Base-by-base conservation (phyloP, 2,113 vertebrate species). In the Mesitornis unicolor region DNA sequence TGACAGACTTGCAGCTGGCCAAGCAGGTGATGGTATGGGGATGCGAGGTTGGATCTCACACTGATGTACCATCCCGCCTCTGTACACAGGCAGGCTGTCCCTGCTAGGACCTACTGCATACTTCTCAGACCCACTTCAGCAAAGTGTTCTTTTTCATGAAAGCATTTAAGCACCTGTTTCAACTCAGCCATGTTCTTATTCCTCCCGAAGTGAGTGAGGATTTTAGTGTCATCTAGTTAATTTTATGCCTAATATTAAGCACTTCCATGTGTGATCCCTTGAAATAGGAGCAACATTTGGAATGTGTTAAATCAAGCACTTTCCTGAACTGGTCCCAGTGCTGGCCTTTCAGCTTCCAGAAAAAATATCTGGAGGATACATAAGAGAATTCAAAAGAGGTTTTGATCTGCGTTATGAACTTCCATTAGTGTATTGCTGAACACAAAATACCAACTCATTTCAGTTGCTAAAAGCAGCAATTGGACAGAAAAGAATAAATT, bases 81-180 rank as follows among this genome's bases (percentile, higher is more conserved):
- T 9, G 3, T 36, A 25, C 10, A 17, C 16, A n/a, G 61, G 19
- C 3, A 5, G 42, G 42, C 50, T 74, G 70, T 40, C 57, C 31
- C 16, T 47, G 33, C 43, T 15, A 20, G 33, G 47, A 16, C 19
- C 56, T 38, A 3, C 24, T 56, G 61, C 4, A 2, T 18, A 7
- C 12, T 42, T 42, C 59, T 31, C 38, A 73, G 75, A 53, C 63
- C 22, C 65, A 45, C 36, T 42, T 71, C 65, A 87, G 65, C 22
- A 12, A 81, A 78, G 45, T 25, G 45, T 61, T 29, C 50, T n/a
- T 61, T 74, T 84, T 84, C 74, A 71, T 5, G 2, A 70, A 82
- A 85, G 47, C 33, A 47, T 67, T 93, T 78, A 90, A 86, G 71
- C 64, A 90, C 71, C 78, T 94, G 79, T 69, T 96, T 91, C 87